Evolutionary conservation across 2,113 vertebrate species (phyloP).

Genomic region (Blennius ocellaris): DNA sequence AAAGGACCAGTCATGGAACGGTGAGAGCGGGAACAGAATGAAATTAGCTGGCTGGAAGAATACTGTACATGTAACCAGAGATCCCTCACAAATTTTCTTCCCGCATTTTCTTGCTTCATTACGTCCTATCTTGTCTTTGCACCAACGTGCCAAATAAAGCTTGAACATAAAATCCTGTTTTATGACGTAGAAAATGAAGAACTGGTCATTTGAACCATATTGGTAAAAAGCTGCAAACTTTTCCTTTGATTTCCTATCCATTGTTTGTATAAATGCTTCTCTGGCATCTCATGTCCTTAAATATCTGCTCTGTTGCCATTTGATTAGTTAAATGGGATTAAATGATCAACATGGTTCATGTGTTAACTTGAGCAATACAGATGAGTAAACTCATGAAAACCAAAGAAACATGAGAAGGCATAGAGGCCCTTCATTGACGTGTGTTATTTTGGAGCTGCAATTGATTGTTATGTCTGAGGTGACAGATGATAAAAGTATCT

Average conservation of each 20-base stretch:
- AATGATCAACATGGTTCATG: conserved; percentile 9
- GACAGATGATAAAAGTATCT: conserved; percentile 26
- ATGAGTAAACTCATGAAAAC: not conserved
- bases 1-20: conserved; percentile 41
- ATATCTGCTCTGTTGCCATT: conserved; percentile 48
- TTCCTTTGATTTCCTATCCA: conserved; percentile 2
- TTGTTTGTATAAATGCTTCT: conserved; percentile 54
- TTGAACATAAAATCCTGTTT: conserved; percentile 32
- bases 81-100: not conserved
- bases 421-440: not conserved
- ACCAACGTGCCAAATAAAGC: conserved; percentile 20
- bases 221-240: conserved; percentile 33
- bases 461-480: conserved; percentile 48
- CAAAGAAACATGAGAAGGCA: not conserved
- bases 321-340: conserved; percentile 39
- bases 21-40: conserved; percentile 26
- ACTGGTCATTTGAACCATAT: conserved; percentile 36
- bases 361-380: conserved; percentile 6
- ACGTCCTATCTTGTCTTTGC: conserved; percentile 12
- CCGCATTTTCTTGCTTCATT: not conserved
- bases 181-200: conserved; percentile 41
- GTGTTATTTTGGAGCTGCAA: conserved; percentile 29
- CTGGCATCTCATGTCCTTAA: conserved; percentile 59
- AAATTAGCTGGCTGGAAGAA: conserved; percentile 40
- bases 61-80: conserved; percentile 6